Evolutionary conservation across 2,888 invertebrate genomes (phyloP).

Genomic region (Melieria crassipennis): DNA sequence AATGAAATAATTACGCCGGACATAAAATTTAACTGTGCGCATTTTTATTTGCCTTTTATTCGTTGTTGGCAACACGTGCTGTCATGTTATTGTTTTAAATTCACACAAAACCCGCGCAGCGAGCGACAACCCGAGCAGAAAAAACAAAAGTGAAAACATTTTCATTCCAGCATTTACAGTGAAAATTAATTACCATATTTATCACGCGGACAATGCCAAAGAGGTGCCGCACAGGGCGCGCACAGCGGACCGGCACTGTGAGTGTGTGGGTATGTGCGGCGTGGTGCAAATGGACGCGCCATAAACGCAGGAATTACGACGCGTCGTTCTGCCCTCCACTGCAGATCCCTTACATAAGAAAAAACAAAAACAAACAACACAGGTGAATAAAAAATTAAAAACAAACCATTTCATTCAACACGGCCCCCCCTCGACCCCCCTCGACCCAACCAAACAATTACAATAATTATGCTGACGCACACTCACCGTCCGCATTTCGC

Average conservation of each 20-base stretch:
- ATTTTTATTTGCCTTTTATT: slow-evolving; percentile 1
- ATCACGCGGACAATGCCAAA: slow-evolving; percentile 25
- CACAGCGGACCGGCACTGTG: neutral
- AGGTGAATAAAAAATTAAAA: neutral
- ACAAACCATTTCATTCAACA: no score
- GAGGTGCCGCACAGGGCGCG: neutral
- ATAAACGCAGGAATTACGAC: slow-evolving; percentile 24
- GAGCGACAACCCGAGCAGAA: neutral
- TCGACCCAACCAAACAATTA: neutral
- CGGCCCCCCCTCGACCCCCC: neutral
- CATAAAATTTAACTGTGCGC: slow-evolving; percentile 2
- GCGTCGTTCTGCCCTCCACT: no score
- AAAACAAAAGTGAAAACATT: slow-evolving; percentile 20
- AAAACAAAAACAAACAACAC: neutral
- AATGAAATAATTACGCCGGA: slow-evolving; percentile 21
- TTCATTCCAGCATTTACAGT: slow-evolving; percentile 26
- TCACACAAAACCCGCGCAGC: neutral
- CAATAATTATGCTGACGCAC: neutral
- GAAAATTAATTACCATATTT: slow-evolving; percentile 36
- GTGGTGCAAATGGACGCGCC: slow-evolving; percentile 21
- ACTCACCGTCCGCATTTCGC: slow-evolving; percentile 51
- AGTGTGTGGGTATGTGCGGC: neutral
- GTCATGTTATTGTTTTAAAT: slow-evolving; percentile 25
- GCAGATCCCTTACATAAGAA: neutral
- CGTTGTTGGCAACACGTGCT: neutral